These are phyloP conservation scores for Phenganax marumi DNA, from an alignment of 92 coral and sea anemone species.

Conservation along the genomic window DNA sequence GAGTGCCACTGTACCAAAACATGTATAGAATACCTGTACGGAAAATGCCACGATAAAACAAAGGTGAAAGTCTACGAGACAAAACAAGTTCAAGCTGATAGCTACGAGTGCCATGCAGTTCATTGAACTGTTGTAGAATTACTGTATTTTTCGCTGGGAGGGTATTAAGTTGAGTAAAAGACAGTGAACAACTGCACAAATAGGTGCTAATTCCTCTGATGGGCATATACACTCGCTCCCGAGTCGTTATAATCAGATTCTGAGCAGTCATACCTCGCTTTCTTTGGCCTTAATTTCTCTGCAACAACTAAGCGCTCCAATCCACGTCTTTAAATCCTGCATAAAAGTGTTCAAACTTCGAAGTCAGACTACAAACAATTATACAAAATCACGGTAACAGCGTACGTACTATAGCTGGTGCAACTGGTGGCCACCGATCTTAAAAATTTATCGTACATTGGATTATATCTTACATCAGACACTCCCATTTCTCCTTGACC, in stretches of 20 bases:
- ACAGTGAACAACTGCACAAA: too few relatives aligned
- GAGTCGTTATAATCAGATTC: not conserved
- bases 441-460: not conserved
- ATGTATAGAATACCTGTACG: constrained; percentile 62
- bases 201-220: too few relatives aligned
- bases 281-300: constrained; percentile 58
- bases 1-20: not conserved
- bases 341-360: not conserved
- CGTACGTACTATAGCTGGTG: too few relatives aligned
- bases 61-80: constrained; percentile 72
- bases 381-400: too few relatives aligned
- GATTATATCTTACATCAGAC: constrained; percentile 63
- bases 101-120: not conserved
- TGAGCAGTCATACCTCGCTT: constrained; percentile 43
- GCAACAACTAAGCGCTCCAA: constrained; percentile 74
- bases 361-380: too few relatives aligned
- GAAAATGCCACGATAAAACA: constrained; percentile 82
- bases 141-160: not conserved
- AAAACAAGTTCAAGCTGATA: not conserved
- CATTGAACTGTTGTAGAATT: not conserved
- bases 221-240: too few relatives aligned
- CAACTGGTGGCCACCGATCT: too few relatives aligned
- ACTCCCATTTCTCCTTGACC: constrained; percentile 60
- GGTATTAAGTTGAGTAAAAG: too few relatives aligned
- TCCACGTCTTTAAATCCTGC: constrained; percentile 67